Evolutionary conservation across 2,797 vertebrate genomes (phyloP).

Genomic region (Hydrolagus colliei): DNA sequence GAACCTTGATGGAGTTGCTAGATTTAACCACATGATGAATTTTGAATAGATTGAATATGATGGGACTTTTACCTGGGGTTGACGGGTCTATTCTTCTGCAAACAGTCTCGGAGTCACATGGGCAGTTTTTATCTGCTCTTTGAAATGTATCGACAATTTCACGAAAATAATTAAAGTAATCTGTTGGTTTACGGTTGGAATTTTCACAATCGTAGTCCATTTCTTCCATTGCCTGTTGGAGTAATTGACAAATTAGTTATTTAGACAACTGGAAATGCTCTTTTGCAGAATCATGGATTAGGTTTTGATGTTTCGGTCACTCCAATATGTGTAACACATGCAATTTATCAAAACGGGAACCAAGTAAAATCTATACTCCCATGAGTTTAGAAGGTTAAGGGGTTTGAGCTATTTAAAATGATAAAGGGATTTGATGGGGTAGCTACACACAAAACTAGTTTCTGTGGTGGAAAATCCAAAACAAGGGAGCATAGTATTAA

Average conservation of each 20-base stretch:
- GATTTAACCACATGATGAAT: too few species aligned
- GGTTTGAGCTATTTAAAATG: too few species aligned
- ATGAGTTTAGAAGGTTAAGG: too few species aligned
- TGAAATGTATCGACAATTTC: constrained; percentile 17
- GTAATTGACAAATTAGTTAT: background rate
- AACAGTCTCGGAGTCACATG: background rate
- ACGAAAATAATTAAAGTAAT: constrained; percentile 18
- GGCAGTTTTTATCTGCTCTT: background rate
- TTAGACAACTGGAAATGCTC: background rate
- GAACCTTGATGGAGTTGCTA: too few species aligned
- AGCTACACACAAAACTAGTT: too few species aligned
- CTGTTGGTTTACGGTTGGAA: background rate
- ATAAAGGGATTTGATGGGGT: too few species aligned
- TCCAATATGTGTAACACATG: background rate
- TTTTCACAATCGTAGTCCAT: constrained; percentile 17
- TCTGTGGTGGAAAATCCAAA: background rate
- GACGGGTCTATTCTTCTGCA: background rate
- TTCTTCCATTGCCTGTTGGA: background rate
- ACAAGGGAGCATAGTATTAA: background rate
- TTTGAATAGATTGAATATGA: too few species aligned
- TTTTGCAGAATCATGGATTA: too few species aligned
- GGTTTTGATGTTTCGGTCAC: background rate
- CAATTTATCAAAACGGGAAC: background rate
- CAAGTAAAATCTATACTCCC: too few species aligned
- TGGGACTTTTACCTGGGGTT: background rate